Evolutionary conservation across 2,113 vertebrate genomes (phyloP).

Genomic region (Plotosus lineatus): DNA sequence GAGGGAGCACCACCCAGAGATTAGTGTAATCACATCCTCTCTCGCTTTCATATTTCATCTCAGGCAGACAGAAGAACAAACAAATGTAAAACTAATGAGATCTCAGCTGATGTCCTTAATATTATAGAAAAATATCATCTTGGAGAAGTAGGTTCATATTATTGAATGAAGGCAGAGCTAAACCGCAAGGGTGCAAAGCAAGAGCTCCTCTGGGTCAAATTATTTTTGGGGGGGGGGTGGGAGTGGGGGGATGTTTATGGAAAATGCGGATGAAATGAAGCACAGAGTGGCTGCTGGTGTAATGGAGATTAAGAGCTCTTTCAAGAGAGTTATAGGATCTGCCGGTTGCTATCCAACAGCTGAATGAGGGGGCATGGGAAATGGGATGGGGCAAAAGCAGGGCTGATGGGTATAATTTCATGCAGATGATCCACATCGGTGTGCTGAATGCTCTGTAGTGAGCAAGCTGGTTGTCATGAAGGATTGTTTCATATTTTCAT

Average conservation of each 20-base stretch:
- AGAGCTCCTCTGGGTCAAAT: slow-evolving; percentile 47
- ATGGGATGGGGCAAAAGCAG: slow-evolving; percentile 13
- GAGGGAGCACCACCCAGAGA: neutral
- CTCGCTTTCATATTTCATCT: neutral
- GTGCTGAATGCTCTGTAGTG: neutral
- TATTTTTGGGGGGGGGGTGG: too few species aligned
- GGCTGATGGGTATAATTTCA: slow-evolving; percentile 39
- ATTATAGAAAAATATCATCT: slow-evolving; percentile 44
- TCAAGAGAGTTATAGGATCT: slow-evolving; percentile 20
- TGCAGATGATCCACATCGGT: slow-evolving; percentile 37
- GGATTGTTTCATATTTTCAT: neutral
- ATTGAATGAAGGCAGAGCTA: slow-evolving; percentile 46
- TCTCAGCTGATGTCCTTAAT: slow-evolving; percentile 60
- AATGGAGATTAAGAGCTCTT: slow-evolving; percentile 51
- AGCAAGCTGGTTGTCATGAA: neutral
- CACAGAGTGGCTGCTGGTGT: slow-evolving; percentile 32
- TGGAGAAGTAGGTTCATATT: slow-evolving; percentile 28
- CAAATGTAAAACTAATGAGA: slow-evolving; percentile 52
- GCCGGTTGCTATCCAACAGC: slow-evolving; percentile 4
- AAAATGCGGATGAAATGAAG: slow-evolving; percentile 48
- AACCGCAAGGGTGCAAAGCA: slow-evolving; percentile 18
- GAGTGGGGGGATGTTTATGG: too few species aligned
- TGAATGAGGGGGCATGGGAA: slow-evolving; percentile 24
- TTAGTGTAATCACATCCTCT: neutral
- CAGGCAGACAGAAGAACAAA: slow-evolving; percentile 49